Evolutionary conservation across 2,888 invertebrate species (phyloP), one percentile per base, ranked within the genome.

Genomic region (Myathropa florea): DNA sequence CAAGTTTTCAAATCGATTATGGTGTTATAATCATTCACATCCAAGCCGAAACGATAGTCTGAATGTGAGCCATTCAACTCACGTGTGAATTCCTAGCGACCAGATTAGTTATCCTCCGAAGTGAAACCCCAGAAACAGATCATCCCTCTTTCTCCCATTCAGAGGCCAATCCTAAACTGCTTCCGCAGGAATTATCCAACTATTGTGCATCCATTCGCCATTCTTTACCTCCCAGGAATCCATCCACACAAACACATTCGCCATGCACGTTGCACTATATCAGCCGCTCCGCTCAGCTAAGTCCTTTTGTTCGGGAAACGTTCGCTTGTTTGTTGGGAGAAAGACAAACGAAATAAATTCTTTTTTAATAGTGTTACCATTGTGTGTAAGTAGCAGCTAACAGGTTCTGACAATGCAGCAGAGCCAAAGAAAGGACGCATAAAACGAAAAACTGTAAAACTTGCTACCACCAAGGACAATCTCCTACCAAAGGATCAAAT

Each of bases 301-400:
- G 60, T 82, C 85, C 77, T 85, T 82, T 82, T 85, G 85, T 82
- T 73, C 60, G 53, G 39, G 70, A 78, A 85, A 85, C 85, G 82
- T 82, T 59, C 71, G 64, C 73, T 73, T 72, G 68, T 85, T 85
- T 85, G 73, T 73, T 46, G 55, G 10, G 60, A 61, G 46, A 71
- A 78, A 73, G 82, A 86, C 73, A 83, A 86, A 86, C 39, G 78
- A 83, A 70, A 79, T 83, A 79, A 86, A 83, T 86, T 83, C 86
- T 53, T 60, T 86, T 85, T 82, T 79, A 83, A 86, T 83, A 83
- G 83, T 68, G 61, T 83, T 71, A 78, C 82, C 65, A 86, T 86
- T 83, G 83, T 86, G 61, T 75, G 70, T 70, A 55, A 82, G 85
- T 64, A 70, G 9, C 64, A 83, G 73, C 82, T 73, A 85, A 72